Conservation (phyloP, 2,113 vertebrate genomes). For the Otolemur garnettii region DNA sequence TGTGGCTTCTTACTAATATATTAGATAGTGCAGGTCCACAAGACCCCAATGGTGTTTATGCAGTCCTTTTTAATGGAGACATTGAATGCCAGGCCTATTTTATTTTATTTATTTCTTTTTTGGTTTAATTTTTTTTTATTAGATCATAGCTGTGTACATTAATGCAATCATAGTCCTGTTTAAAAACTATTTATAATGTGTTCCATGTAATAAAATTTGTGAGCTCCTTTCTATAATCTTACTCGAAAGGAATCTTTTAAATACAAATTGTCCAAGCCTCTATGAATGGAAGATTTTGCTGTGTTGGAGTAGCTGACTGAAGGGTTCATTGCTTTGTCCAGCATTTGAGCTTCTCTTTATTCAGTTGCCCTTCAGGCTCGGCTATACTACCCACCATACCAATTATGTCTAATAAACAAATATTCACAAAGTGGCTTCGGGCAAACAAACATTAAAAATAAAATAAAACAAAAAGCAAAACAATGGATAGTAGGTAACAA, state of each 20-base stretch:
- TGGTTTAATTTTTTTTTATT: no score
- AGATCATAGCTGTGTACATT: no score
- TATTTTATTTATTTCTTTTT: no score
- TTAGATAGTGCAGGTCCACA: background rate
- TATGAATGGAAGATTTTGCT: conserved; percentile 12
- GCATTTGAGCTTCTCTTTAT: background rate
- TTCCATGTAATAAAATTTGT: conserved; percentile 74
- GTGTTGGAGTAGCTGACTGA: conserved; percentile 21
- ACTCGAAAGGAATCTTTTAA: conserved; percentile 77
- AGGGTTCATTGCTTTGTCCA: conserved; percentile 45
- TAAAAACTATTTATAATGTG: conserved; percentile 66
- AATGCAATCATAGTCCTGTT: background rate
- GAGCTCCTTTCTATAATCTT: conserved; percentile 76
- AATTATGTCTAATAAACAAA: conserved; percentile 68
- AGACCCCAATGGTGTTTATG: conserved; percentile 42
- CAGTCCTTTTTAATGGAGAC: background rate
- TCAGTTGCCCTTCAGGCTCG: conserved; percentile 9
- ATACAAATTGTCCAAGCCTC: conserved; percentile 72
- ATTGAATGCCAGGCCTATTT: background rate
- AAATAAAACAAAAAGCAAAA: background rate
- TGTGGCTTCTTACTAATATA: conserved; percentile 49
- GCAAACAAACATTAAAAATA: conserved; percentile 81
- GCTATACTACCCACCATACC: background rate
- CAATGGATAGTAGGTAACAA: conserved; percentile 88
- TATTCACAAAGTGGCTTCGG: conserved; percentile 77